Evolutionary conservation across 2,113 vertebrate genomes (phyloP), one percentile per base, ranked within the genome.

Genomic region (Tychaedon coryphoeus): DNA sequence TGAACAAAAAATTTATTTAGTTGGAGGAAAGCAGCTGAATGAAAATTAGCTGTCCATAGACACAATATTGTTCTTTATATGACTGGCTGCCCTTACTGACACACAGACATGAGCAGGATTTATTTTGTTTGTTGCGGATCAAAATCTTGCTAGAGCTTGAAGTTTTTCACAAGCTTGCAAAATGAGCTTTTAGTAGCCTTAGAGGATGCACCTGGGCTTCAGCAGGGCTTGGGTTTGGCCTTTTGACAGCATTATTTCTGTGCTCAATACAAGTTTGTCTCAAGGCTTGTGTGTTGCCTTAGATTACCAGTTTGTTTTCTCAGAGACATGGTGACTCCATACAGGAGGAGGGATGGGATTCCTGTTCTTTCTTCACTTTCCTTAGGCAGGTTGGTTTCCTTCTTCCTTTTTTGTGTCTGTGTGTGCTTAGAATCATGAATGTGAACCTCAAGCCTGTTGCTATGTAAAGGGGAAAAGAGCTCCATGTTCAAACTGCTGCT

Each of bases 391-490:
- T 64, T 76, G 25, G 5, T 82, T 91, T 92, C 25, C 31, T 51
- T 6, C 0, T 73, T 90, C 25, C 9, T 51, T 80, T 74, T 61
- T 56, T 43, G 0, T 51, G 13, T 48, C 38, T 5, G 0, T 50
- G 45, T 4, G 1, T 65, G 67, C 50, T 69, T 64, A 58, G 18
- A 54, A 53, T 45, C 3, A 4, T 28, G 18, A 69, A 26, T 40
- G 14, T 45, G 40, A 88, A 72, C 34, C 29, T 72, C 50, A 53
- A 58, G n/a, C 17, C 2, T 2, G 9, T 81, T 88, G n/a, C 76
- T 91, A 11, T 82, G 43, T 50, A 76, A 73, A 87, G 62, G 33
- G 85, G 31, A 53, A n/a, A 19, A 67, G 88, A 91, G 48, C 20
- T 69, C 34, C 2, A 4, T 3, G 0, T 82, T 80, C 4, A 3